Evolutionary conservation across 1,140 invertebrate genomes (phyloP), one percentile per base, ranked within the genome.

Genomic region (Brachionus manjavacas): DNA sequence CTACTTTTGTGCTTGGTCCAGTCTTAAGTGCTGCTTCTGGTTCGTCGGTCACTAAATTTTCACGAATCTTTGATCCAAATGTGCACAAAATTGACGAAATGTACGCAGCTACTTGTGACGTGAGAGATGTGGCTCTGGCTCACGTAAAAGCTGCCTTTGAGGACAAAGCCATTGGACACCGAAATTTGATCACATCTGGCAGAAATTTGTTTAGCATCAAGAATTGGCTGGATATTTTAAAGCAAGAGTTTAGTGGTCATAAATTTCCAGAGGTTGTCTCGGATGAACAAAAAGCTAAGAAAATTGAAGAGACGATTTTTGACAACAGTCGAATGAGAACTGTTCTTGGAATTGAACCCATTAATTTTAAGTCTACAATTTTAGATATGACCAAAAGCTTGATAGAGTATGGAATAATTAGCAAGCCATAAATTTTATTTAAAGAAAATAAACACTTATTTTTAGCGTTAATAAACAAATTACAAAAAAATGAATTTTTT

Each of bases 61-160:
- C 31, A 2, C 60, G 31, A 64, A n/a, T 81, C 9, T 60, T 68
- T 68, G 64, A 81, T 23, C 6, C 1, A 64, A 43, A 23, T 25
- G 2, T 68, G 20, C 28, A 39, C 4, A 68, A 23, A 64, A 68
- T 81, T 6, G 79, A 60, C 2, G 31, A 81, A 9, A 68, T 68
- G 52, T 25, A 23, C 64, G 35, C 41, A 4, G 52, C 79, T 2
- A 60, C 91, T n/a, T 90, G 91, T 80, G 91, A 92, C 86, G 91
- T 92, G 4, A 87, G 92, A 46, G 92, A 92, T 86, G 91, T 92
- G 7, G 92, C 92, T 8, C 49, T 85, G 25, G 92, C 91, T 8
- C 92, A 92, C 85, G 86, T 92, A 64, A 89, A 90, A 86, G 91
- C 91, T 11, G 90, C 92, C 87, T 89, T 87, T 4, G 78, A 88